Evolutionary conservation across 2,888 invertebrate species (phyloP), one percentile per base, ranked within the genome.

Genomic region (Chrysotoxum bicinctum): DNA sequence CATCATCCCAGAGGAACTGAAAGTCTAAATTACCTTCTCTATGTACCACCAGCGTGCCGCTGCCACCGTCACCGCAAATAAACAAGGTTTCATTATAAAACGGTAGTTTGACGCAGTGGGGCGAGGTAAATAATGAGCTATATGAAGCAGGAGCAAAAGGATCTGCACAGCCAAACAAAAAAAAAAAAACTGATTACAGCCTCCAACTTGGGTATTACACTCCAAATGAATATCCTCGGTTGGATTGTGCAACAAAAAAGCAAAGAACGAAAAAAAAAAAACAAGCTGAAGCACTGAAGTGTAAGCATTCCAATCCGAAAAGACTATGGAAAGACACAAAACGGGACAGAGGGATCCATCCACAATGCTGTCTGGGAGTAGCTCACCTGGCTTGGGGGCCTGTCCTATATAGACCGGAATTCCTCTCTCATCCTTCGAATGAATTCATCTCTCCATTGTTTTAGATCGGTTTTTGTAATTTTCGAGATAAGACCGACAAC

Each of bases 391-490:
- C 60, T 23, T 21, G 10, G n/a, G 64, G 30, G 19, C 45, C 45
- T 62, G 30, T 64, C 60, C 60, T 60, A 60, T 10, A 43, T 30
- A 64, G 26, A 43, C 58, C 45, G 19, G 8, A 7, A 14, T 16
- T 45, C 45, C 26, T 19, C 14, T 50, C 50, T 40, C 9, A 32
- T 70, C 70, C 70, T 45, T 70, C 60, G 37, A 37, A 70, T 68
- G 75, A 66, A 80, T 84, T 75, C 79, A 85, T 76, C 75, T 81
- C 75, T 66, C 68, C 76, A 85, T 85, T 85, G 80, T 85, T 85
- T 76, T 81, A 85, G 84, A 85, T 85, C 80, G 72, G 75, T 85
- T 85, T 84, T 85, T 85, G 84, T 85, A 85, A 85, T 85, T 85
- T 85, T 69, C 64, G 45, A 81, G 80, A 85, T 85, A 85, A 85